Evolutionary conservation across 2,888 invertebrate species (phyloP), one percentile per base, ranked within the genome.

Genomic region (Leptarthrus brevirostris): DNA sequence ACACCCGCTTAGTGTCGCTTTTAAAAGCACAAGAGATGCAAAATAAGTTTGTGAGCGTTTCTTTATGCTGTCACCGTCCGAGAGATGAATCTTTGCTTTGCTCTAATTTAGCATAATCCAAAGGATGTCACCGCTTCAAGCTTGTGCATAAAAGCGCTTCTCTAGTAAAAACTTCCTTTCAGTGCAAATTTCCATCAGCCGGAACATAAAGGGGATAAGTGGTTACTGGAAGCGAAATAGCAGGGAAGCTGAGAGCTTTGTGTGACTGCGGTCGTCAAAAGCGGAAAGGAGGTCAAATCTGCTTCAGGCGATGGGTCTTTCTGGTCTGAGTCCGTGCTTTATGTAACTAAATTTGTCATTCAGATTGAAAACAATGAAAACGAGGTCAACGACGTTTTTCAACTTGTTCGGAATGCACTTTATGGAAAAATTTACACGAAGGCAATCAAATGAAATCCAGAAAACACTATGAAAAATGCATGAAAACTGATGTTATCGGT

Each of bases 41-140:
- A 58, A 52, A 64, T 61, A 53, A 52, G 47, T 34, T 36, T 5
- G n/a, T 53, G 73, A 44, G 53, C 36, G 36, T 49, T 64, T n/a
- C 20, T 34, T 36, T 24, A 24, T 49, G 24, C 73, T 24, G 36
- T 22, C 53, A 72, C 12, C 44, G 52, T 16, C 52, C 69, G 18
- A 16, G 22, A 30, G 52, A 52, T 52, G 69, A 52, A 49, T 30
- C 26, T 64, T 52, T 40, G 26, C 49, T 40, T 49, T 64, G 52
- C 58, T 73, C 52, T 52, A 52, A 73, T 73, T 73, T 64, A 64
- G 73, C 61, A 73, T 73, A 73, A 73, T 61, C 73, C 64, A 58
- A 72, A 73, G 64, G 64, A 73, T 73, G 73, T 73, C 49, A 64
- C 2, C 26, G 47, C 49, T 49, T 16, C 12, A 47, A 34, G 72